These are phyloP conservation scores for Smutsia gigantea DNA, from an alignment of 2,797 vertebrate species.

Conservation along the genomic window DNA sequence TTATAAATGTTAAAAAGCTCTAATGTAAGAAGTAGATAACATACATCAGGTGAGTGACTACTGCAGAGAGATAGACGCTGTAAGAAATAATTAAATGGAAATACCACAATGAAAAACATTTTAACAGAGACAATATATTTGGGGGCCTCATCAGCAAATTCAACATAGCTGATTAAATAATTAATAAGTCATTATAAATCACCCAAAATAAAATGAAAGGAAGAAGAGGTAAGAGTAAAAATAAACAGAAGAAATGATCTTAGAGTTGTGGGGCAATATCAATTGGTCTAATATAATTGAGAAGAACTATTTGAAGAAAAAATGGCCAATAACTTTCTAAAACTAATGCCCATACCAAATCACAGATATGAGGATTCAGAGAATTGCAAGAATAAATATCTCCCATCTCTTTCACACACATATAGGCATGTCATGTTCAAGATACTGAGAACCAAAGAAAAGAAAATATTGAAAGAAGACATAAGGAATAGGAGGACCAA, in stretches of 20 bases:
- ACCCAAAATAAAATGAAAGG: background rate
- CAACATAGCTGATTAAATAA: background rate
- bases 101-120: background rate
- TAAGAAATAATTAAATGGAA: background rate
- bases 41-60: background rate
- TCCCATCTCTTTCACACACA: accelerated
- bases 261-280: background rate
- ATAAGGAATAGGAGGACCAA: background rate
- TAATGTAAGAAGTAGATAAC: background rate
- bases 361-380: background rate
- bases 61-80: background rate
- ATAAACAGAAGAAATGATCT: background rate
- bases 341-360: background rate
- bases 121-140: background rate
- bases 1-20: background rate
- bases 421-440: background rate
- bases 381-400: background rate
- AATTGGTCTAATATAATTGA: background rate
- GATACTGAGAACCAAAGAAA: background rate
- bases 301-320: background rate
- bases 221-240: background rate
- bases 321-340: background rate
- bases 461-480: background rate
- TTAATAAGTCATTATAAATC: background rate
- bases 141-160: background rate